Conservation (phyloP, 1,140 invertebrate species). For the Planococcus citri region DNA sequence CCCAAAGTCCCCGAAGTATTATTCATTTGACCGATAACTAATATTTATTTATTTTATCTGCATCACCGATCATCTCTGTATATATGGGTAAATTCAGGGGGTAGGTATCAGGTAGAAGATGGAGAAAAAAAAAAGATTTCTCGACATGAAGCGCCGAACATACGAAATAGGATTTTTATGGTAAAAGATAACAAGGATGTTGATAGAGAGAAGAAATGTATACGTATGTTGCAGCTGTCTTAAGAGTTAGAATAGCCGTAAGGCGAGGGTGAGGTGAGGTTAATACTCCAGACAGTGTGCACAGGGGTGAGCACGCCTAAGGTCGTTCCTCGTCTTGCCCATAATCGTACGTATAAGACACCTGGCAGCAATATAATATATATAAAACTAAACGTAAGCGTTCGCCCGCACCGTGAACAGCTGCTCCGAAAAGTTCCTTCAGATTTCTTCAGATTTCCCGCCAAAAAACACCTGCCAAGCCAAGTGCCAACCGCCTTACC, state of each 20-base stretch:
- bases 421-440: constrained; percentile 4
- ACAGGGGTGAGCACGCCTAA: constrained; percentile 5
- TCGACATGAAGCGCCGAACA: neutral
- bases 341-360: neutral
- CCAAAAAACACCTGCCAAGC: neutral
- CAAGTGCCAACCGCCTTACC: neutral
- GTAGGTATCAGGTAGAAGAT: neutral
- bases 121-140: neutral
- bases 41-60: constrained; percentile 4
- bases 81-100: neutral
- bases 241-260: neutral
- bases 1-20: neutral
- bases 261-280: neutral
- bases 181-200: constrained; percentile 7
- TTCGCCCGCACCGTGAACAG: neutral
- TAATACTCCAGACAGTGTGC: constrained; percentile 6
- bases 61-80: too few species aligned
- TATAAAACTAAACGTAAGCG: neutral
- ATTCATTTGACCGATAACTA: neutral
- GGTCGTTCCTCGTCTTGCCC: constrained; percentile 1
- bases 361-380: constrained; percentile 4
- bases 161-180: constrained; percentile 3
- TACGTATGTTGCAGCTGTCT: constrained; percentile 6
- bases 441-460: constrained; percentile 6
- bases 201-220: constrained; percentile 4